These are phyloP conservation scores for Oncorhynchus gorbuscha DNA, from an alignment of 2,113 vertebrate genomes.

Conservation along the genomic window DNA sequence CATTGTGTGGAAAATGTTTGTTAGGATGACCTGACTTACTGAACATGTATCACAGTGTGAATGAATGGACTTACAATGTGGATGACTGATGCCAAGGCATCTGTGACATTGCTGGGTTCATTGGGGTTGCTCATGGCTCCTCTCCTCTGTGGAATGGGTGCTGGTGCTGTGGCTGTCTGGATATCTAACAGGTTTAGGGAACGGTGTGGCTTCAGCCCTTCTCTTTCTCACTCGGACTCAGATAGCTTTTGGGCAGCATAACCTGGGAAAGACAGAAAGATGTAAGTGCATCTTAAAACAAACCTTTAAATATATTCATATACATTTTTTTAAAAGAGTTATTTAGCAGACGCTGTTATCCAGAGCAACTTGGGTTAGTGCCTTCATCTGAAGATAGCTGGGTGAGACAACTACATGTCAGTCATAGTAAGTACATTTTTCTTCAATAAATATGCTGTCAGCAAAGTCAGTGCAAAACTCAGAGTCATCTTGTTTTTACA, in stretches of 20 bases:
- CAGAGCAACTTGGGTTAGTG: too few relatives aligned
- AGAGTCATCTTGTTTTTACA: too few relatives aligned
- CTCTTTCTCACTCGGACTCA: conserved; percentile 80
- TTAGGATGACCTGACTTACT: not conserved
- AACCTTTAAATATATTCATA: too few relatives aligned
- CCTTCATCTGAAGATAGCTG: too few relatives aligned
- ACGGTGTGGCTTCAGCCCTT: conserved; percentile 73
- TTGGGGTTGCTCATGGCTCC: conserved; percentile 69
- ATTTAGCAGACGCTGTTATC: too few relatives aligned
- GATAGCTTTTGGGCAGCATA: conserved; percentile 79
- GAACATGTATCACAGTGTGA: not conserved
- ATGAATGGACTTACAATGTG: conserved; percentile 63
- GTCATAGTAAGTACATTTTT: too few relatives aligned
- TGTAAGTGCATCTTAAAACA: too few relatives aligned
- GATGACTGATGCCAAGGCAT: conserved; percentile 57
- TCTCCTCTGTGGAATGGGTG: conserved; percentile 19
- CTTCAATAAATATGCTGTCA: too few relatives aligned
- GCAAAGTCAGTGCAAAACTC: too few relatives aligned
- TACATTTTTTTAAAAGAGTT: too few relatives aligned
- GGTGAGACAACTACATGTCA: too few relatives aligned
- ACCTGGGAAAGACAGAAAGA: conserved; percentile 62
- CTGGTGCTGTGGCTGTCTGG: conserved; percentile 39
- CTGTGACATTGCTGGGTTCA: conserved; percentile 52
- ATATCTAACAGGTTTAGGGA: conserved; percentile 36
- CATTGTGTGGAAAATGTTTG: not conserved